phyloP scores from a whole-genome alignment of 1,140 invertebrate genomes.

The Zaprionus gabonicus region DNA sequence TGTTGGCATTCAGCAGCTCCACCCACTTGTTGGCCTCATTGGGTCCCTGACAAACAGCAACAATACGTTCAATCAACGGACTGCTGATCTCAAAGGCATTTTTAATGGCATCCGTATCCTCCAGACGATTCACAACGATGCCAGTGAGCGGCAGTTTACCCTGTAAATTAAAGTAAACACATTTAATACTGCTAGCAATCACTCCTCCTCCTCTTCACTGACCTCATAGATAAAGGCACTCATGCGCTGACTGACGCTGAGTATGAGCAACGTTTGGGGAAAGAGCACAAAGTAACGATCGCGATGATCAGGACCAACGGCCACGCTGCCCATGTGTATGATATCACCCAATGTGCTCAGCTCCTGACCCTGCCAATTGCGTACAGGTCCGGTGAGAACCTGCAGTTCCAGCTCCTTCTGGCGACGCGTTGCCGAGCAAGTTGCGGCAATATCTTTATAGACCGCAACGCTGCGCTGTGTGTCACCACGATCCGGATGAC shows the following conservation, averaged over 20 bases:
- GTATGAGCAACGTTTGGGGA: constrained; percentile 93
- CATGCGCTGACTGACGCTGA: constrained; percentile 95
- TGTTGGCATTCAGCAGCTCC: constrained; percentile 87
- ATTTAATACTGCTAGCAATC: too few relatives aligned
- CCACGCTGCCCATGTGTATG: constrained; percentile 94
- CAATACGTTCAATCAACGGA: constrained; percentile 94
- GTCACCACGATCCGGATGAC: constrained; percentile 97
- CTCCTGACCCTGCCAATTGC: constrained; percentile 97
- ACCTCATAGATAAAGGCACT: constrained; percentile 99
- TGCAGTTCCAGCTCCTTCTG: constrained; percentile 98
- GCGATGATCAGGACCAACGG: constrained; percentile 91
- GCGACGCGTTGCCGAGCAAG: constrained; percentile 93
- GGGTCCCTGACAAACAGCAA: constrained; percentile 93
- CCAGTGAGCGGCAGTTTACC: constrained; percentile 95
- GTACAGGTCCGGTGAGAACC: constrained; percentile 95
- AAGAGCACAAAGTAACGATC: constrained; percentile 97
- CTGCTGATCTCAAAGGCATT: constrained; percentile 97
- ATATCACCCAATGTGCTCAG: constrained; percentile 86
- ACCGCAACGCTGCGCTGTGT: constrained; percentile 96
- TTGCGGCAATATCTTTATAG: constrained; percentile 96
- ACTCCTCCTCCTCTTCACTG: constrained; percentile 34
- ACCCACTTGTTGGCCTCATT: constrained; percentile 95
- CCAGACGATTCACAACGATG: constrained; percentile 90
- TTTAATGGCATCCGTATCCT: constrained; percentile 92
- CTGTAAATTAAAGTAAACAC: constrained; percentile 85